A percentile compares a stretch with the other conserved stretches of the same genome.
phyloP scores from a whole-genome alignment of 2,113 vertebrate genomes.

The Odontophorus gujanensis region DNA sequence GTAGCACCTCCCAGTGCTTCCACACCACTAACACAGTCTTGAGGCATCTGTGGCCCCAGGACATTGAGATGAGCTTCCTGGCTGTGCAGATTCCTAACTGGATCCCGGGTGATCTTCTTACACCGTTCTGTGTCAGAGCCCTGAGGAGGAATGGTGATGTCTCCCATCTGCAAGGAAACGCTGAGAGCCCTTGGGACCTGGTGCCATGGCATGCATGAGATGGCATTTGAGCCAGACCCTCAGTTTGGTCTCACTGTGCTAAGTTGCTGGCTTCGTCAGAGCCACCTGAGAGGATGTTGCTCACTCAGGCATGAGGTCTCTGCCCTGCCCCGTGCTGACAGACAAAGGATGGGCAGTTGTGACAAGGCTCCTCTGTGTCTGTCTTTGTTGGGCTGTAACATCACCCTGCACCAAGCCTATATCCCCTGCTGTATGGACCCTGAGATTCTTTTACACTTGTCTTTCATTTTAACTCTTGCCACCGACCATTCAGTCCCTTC shows the following conservation, averaged over 20 bases:
- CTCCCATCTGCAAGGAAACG: fast-evolving
- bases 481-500: background rate
- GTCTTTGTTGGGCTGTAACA: background rate
- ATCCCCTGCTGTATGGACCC: background rate
- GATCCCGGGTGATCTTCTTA: background rate
- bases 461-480: background rate
- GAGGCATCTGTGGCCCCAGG: background rate
- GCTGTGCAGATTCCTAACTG: background rate
- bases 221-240: background rate
- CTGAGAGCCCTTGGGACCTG: background rate
- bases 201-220: background rate
- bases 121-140: background rate
- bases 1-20: background rate
- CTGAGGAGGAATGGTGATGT: background rate
- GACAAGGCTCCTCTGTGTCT: background rate
- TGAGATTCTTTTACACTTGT: background rate
- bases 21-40: background rate
- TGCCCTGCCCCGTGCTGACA: background rate
- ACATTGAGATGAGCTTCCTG: background rate
- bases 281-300: background rate
- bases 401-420: background rate
- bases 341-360: background rate
- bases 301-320: fast-evolving
- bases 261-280: background rate
- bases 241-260: background rate